Base-by-base conservation (phyloP, 2,888 invertebrate genomes). In the Syritta pipiens region DNA sequence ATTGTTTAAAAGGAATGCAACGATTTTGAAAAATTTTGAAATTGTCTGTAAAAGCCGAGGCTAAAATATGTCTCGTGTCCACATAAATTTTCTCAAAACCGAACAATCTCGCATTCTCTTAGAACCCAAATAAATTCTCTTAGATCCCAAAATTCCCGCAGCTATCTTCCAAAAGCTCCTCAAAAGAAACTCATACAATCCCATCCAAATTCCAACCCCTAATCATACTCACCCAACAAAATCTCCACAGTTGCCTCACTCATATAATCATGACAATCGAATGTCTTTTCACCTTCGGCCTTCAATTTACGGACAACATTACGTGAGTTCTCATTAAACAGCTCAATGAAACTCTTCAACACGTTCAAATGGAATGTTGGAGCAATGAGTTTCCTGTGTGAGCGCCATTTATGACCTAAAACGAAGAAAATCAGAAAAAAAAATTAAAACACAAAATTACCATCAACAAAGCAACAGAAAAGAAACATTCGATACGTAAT, bases 301-400 rank as follows among this genome's bases (percentile, higher is more conserved):
- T 92, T 92, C 88, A 95, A 89, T 85, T 93, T 94, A 68, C 92
- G 91, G 3, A 95, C 94, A 3, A 94, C 94, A 62, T 93, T 91
- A 44, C 91, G 91, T 40, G 95, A 95, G 89, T 95, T 95, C 79
- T 93, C 94, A 86, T 96, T 95, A 90, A 96, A 96, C 28, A 95
- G 90, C 85, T 94, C 94, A 84, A 96, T 94, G 90, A 96, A 96
- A 83, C 94, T 94, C 90, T 95, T 95, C 83, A 96, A 89, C 1
- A 96, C 95, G 88, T 96, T 96, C 88, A 96, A 90, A 86, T 96
- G 95, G 93, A 96, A 96, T 81, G 95, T 95, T 44, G 96, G 96
- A 6, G 96, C 95, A 83, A 96, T 96, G 83, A 96, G 89, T 90
- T 95, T 95, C 83, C 96, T 92, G 87, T 96, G 95, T 14, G 94